These are phyloP conservation scores for Podabrus alpinus DNA, from an alignment of 2,888 invertebrate genomes.

Conservation along the genomic window DNA sequence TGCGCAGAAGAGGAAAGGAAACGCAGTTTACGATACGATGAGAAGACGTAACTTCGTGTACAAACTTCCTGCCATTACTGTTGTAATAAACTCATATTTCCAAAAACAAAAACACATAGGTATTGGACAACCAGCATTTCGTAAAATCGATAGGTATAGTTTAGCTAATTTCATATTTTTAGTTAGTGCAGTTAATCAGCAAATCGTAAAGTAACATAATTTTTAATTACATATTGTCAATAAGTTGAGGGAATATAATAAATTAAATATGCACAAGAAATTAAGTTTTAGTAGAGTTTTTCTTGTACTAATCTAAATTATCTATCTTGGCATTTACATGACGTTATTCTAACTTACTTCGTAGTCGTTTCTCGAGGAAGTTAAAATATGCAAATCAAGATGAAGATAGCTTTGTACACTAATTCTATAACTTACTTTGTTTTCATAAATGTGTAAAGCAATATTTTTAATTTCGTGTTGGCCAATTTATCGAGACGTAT, in stretches of 20 bases:
- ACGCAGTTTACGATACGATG: no score
- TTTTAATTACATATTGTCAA: background rate
- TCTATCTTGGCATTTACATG: constrained; percentile 22
- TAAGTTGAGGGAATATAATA: background rate
- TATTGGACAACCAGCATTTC: no score
- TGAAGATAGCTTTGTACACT: constrained; percentile 19
- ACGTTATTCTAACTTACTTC: constrained; percentile 15
- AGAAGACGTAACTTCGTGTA: no score
- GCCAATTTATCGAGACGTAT: background rate
- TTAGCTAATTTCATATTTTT: no score
- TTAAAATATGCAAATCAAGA: constrained; percentile 21
- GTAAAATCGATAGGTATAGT: no score
- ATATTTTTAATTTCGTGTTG: background rate
- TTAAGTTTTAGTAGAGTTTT: constrained; percentile 11
- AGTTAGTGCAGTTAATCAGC: no score
- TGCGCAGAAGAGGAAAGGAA: no score
- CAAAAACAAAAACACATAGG: no score
- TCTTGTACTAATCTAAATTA: constrained; percentile 19
- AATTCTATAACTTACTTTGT: constrained; percentile 18
- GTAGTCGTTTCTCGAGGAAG: constrained; percentile 13
- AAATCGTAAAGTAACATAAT: no score
- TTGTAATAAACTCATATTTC: no score
- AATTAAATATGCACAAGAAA: constrained; percentile 5
- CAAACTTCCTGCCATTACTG: no score
- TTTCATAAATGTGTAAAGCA: background rate